A percentile compares a stretch with the other conserved stretches of the same genome.
phyloP scores from a whole-genome alignment of 2,797 vertebrate species.

The Glyptemys insculpta region DNA sequence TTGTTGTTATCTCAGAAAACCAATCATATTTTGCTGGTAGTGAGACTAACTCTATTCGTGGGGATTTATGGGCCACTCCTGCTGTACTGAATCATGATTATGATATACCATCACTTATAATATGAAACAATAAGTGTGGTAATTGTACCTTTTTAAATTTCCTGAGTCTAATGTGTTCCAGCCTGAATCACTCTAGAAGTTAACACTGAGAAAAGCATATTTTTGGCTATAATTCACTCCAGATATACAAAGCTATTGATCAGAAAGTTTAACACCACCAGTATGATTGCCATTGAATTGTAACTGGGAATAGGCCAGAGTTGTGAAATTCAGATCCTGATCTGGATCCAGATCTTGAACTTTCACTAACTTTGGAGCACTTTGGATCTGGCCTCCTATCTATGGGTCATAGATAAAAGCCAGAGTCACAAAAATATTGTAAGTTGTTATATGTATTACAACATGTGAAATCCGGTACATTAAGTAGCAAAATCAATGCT shows the following conservation, averaged over 20 bases:
- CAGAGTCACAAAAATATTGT: not conserved
- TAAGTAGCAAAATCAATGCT: not conserved
- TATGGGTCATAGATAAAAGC: not conserved
- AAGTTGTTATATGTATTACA: not conserved
- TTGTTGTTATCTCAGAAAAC: not conserved
- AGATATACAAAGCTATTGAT: not conserved
- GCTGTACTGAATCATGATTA: not conserved
- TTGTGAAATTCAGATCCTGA: accelerated
- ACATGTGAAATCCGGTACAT: not conserved
- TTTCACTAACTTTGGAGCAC: not conserved
- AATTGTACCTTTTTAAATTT: constrained; percentile 20
- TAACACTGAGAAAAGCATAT: not conserved
- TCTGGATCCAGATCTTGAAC: not conserved
- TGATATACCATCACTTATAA: accelerated
- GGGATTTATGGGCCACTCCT: not conserved
- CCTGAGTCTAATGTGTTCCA: not conserved
- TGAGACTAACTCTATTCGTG: not conserved
- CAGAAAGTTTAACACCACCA: not conserved
- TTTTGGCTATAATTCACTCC: not conserved
- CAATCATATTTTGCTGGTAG: not conserved
- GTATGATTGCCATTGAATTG: not conserved
- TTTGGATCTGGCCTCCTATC: not conserved
- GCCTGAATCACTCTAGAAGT: not conserved
- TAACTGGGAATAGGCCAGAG: not conserved
- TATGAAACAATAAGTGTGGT: not conserved